Evolutionary conservation across 1,140 invertebrate genomes (phyloP).

Genomic region (Drosophila athabasca): DNA sequence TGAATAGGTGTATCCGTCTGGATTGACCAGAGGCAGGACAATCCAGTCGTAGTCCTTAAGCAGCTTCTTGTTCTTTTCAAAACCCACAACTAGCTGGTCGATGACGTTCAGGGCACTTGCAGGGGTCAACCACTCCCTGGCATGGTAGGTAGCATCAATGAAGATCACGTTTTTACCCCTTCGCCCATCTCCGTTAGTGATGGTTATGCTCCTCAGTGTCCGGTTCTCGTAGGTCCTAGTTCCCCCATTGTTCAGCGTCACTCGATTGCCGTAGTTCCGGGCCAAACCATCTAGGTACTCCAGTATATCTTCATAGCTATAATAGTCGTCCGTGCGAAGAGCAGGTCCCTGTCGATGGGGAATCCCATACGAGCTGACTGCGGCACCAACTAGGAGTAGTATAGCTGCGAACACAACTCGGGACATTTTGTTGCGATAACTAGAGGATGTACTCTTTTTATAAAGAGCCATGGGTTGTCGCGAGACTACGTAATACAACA

Average conservation of each 20-base stretch:
- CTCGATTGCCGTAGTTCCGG: constrained; percentile 74
- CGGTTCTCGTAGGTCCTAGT: constrained; percentile 83
- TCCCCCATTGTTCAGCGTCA: constrained; percentile 69
- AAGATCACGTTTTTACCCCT: constrained; percentile 84
- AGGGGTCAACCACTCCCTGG: constrained; percentile 86
- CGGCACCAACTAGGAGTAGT: no score
- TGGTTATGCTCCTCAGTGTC: constrained; percentile 84
- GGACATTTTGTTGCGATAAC: no score
- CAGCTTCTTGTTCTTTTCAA: constrained; percentile 79
- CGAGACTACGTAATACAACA: no score
- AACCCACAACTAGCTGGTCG: constrained; percentile 85
- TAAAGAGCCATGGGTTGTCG: no score
- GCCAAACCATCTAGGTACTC: constrained; percentile 84
- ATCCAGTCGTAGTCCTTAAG: constrained; percentile 67
- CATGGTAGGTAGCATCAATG: constrained; percentile 86
- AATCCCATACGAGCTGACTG: not conserved
- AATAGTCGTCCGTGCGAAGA: constrained; percentile 37
- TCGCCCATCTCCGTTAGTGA: constrained; percentile 78
- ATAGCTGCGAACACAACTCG: no score
- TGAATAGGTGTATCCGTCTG: constrained; percentile 49
- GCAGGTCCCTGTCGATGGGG: not conserved
- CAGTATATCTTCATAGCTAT: constrained; percentile 82
- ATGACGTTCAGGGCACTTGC: constrained; percentile 87
- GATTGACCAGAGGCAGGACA: constrained; percentile 38
- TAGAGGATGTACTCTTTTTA: no score